Conservation (phyloP, 2,113 vertebrate genomes). For the Campylomormyrus tamandua region DNA sequence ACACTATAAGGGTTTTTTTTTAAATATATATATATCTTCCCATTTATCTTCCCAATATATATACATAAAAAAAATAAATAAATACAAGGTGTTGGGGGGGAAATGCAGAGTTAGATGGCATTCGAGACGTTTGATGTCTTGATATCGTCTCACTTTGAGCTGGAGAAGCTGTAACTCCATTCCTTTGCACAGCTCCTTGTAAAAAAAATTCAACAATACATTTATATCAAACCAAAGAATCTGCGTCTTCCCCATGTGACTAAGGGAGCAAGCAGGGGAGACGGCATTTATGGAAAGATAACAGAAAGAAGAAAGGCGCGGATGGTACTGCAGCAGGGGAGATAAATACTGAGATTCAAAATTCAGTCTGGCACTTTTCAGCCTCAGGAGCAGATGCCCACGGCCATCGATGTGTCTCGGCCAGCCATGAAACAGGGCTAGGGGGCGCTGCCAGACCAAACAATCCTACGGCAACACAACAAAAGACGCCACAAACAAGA, state of each 20-base stretch:
- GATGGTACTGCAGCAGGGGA: not conserved
- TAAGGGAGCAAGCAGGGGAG: not conserved
- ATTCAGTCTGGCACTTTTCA: not conserved
- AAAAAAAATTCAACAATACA: not conserved
- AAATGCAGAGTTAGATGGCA: not conserved
- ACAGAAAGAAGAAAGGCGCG: no score
- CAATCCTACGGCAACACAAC: not conserved
- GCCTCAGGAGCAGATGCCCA: not conserved
- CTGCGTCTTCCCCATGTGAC: not conserved
- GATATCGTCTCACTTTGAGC: not conserved
- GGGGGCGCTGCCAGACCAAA: not conserved
- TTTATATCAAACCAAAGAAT: not conserved
- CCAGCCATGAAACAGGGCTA: not conserved
- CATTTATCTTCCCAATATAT: no score
- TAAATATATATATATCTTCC: not conserved
- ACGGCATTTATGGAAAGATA: not conserved
- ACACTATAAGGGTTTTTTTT: not conserved
- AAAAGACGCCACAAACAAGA: not conserved
- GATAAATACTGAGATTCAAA: not conserved
- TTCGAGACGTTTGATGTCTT: not conserved
- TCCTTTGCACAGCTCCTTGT: not conserved
- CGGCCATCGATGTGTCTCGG: not conserved
- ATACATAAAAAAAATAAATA: not conserved
- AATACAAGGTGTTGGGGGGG: not conserved
- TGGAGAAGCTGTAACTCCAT: not conserved